These are phyloP conservation scores for Scomber colias DNA, from an alignment of 2,113 vertebrate genomes.

Conservation along the genomic window DNA sequence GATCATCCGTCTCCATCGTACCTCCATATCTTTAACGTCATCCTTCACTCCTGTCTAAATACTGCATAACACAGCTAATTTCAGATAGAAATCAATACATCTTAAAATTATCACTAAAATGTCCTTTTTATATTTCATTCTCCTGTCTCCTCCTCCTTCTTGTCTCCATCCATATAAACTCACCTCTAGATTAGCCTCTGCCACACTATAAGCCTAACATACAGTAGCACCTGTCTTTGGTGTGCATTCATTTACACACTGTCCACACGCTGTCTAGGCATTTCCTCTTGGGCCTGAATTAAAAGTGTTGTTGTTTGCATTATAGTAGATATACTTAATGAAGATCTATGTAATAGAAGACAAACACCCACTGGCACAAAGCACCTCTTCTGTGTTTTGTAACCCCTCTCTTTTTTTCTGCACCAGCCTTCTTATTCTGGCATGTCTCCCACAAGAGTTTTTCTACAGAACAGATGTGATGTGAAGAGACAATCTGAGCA, in stretches of 20 bases:
- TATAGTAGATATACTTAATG: conserved; percentile 18
- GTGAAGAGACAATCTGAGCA: conserved; percentile 46
- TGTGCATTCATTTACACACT: not conserved
- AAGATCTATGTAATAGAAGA: conserved; percentile 6
- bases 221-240: not conserved
- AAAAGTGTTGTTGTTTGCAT: conserved; percentile 18
- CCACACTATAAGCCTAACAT: not conserved
- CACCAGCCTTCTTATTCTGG: conserved; percentile 13
- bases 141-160: not conserved
- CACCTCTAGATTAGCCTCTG: not conserved
- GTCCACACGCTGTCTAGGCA: not conserved
- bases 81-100: conserved; percentile 6
- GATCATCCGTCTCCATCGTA: not conserved
- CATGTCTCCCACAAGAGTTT: conserved; percentile 51
- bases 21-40: conserved; percentile 2
- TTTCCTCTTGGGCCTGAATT: conserved; percentile 6
- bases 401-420: conserved; percentile 19
- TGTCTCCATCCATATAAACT: not conserved
- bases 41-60: not conserved
- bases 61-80: not conserved
- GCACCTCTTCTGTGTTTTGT: conserved; percentile 1
- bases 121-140: not conserved
- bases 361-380: conserved; percentile 26
- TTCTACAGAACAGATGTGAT: conserved; percentile 57
- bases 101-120: conserved; percentile 2